Evolutionary conservation across 2,797 vertebrate genomes (phyloP).

Genomic region (Phataginus tetradactyla): DNA sequence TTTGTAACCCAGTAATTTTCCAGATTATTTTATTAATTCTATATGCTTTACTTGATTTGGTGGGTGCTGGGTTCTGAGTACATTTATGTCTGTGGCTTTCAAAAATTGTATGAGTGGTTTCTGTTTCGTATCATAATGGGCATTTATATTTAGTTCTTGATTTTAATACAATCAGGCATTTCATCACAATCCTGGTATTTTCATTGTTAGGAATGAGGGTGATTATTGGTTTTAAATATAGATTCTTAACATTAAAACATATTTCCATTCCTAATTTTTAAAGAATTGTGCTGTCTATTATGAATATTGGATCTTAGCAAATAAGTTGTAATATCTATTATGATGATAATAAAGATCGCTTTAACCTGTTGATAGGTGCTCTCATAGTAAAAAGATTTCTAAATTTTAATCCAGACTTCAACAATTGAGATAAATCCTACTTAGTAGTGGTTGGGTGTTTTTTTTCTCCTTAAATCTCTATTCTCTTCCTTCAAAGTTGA

Average conservation of each 20-base stretch:
- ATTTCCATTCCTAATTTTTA: not conserved
- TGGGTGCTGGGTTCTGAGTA: not conserved
- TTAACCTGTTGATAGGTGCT: not conserved
- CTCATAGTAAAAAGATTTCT: not conserved
- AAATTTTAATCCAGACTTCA: not conserved
- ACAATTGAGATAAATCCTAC: not conserved
- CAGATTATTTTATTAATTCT: conserved; percentile 28
- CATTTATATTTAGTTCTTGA: not conserved
- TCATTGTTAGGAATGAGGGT: not conserved
- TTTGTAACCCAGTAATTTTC: not conserved
- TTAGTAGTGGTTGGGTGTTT: not conserved
- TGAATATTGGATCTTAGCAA: not conserved
- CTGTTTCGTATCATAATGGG: not conserved
- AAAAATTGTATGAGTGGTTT: not conserved
- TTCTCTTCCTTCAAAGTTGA: not conserved
- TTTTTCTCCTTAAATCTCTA: not conserved
- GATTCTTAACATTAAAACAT: not conserved
- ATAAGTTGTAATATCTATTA: not conserved
- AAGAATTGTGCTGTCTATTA: not conserved
- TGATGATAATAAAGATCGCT: not conserved
- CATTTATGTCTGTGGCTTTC: not conserved
- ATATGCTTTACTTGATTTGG: not conserved
- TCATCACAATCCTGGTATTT: not conserved
- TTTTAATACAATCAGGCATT: not conserved
- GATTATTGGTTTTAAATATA: not conserved